Base-by-base conservation (phyloP, 1,140 invertebrate genomes). In the Diorhabda carinulata region DNA sequence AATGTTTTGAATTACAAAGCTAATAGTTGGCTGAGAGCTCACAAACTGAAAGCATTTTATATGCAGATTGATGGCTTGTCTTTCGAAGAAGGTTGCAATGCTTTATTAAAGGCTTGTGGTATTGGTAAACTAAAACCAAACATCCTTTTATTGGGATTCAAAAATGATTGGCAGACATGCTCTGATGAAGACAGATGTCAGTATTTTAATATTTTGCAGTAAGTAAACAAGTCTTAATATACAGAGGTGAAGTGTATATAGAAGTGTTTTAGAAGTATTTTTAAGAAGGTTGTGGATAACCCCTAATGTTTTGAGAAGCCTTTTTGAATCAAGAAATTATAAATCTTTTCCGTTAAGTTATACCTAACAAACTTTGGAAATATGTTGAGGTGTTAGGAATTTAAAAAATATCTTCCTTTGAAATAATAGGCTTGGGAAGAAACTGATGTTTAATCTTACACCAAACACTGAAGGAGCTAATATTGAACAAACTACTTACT, bases 161-260 rank as follows among this genome's bases (percentile, higher is more conserved):
- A 98, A 81, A 86, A 88, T 69, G 89, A 97, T 80, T 98, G 97
- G 96, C 85, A 87, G 70, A 88, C 83, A 1, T 93, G 93, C 79
- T 83, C 89, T 4, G 81, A 81, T 3, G 84, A 89, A 45, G 88
- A 92, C 69, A 82, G 96, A 5, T 85, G 88, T 43, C 90, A 94
- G 78, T 98, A 98, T 80, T 95, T 98, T 75, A 91, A 94, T 78
- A 86, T 93, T 6, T 91, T 98, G 82, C 95, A 98, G 93, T 98
- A 86, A 89, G 93, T 73, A 5, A 5, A 45, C 3, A 9, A 66
- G 10, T 56, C 7, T 57, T 4, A 68, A 65, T 57, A 25, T 25
- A 25, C 25, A 25, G 25, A 25, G 25, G 25, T 25, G 25, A 25
- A 25, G 25, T 25, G 25, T 25, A 25, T 25, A 25, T 25, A 25